Evolutionary conservation across 1,140 invertebrate species (phyloP), one percentile per base, ranked within the genome.

Genomic region (Lordiphosa clarofinis): DNA sequence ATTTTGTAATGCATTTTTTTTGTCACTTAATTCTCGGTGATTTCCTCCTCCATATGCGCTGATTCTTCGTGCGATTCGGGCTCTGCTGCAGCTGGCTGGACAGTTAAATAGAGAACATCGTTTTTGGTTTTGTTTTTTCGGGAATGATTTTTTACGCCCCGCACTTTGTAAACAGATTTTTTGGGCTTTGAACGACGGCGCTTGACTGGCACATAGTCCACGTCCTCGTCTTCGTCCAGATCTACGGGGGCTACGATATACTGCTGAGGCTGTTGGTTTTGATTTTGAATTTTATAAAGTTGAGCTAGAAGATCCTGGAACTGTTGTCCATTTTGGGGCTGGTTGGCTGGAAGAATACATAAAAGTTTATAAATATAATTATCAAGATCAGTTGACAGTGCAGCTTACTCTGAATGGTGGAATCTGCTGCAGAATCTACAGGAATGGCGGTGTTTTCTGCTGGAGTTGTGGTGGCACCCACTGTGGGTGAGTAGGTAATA

Each of bases 401-500:
- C 4, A 12, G 21, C 31, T 9, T 49, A 46, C 28, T 9, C 15
- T 15, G n/a, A 19, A 31, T 21, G 5, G 19, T 44, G 11, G 44
- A 4, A 24, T 3, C 21, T 5, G 21, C 21, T 24, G 5, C 4
- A 24, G 21, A 15, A 15, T 15, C 15, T 15, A 1, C 15, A 15
- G 15, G 3, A 15, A 1, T 15, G 15, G 3, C 15, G 15, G 15
- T 15, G 15, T 1, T 15, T 15, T 15, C 15, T 15, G 15, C 15
- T 24, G 21, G 21, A 4, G 3, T 4, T 8, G 47, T 39, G 1
- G 15, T 4, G 1, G 62, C 3, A 1, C 28, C 1, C 21, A 63
- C 1, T 1, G 56, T 12, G 0, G 65, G 60, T 0, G 65, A 42
- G 21, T 68, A 68, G 33, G 65, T 68, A 3, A 68, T 57, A 11